Conservation (phyloP, 1,140 invertebrate genomes). For the Drosophila aff. region DNA sequence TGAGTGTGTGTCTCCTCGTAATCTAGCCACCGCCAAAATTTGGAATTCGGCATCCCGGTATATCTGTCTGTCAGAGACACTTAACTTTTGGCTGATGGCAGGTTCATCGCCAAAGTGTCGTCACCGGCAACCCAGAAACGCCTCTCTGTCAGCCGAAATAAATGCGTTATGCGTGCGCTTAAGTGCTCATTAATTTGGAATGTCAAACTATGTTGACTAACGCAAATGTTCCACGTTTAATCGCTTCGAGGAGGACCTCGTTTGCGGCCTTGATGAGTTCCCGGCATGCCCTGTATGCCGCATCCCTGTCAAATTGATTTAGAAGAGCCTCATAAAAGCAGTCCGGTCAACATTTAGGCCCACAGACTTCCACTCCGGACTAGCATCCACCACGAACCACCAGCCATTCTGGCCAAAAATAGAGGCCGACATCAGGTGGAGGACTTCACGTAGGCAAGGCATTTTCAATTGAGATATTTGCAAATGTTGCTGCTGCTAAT, state of each 20-base stretch:
- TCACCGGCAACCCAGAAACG: constrained; percentile 11
- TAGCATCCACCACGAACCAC: not conserved
- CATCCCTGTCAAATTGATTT: constrained; percentile 58
- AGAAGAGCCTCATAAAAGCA: constrained; percentile 51
- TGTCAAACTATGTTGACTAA: constrained; percentile 69
- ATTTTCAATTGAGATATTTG: constrained; percentile 72
- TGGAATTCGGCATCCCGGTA: constrained; percentile 15
- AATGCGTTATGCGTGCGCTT: constrained; percentile 81
- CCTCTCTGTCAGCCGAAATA: constrained; percentile 49
- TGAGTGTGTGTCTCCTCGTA: constrained; percentile 22
- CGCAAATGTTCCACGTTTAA: constrained; percentile 58
- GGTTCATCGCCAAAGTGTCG: constrained; percentile 52
- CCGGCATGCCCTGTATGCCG: constrained; percentile 23
- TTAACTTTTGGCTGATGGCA: constrained; percentile 52
- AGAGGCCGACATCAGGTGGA: constrained; percentile 29
- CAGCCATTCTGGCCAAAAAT: constrained; percentile 21
- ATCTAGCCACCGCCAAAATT: constrained; percentile 30
- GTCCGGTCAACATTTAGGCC: constrained; percentile 39
- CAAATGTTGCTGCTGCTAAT: constrained; percentile 11
- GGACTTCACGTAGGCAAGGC: constrained; percentile 45
- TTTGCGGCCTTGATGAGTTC: constrained; percentile 39
- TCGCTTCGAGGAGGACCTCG: constrained; percentile 57
- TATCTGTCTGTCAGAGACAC: constrained; percentile 56
- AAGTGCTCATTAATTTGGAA: constrained; percentile 81
- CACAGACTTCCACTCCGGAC: not conserved